Evolutionary conservation across 2,797 vertebrate species (phyloP), one percentile per base, ranked within the genome.

Genomic region (Gadopsis marmoratus): DNA sequence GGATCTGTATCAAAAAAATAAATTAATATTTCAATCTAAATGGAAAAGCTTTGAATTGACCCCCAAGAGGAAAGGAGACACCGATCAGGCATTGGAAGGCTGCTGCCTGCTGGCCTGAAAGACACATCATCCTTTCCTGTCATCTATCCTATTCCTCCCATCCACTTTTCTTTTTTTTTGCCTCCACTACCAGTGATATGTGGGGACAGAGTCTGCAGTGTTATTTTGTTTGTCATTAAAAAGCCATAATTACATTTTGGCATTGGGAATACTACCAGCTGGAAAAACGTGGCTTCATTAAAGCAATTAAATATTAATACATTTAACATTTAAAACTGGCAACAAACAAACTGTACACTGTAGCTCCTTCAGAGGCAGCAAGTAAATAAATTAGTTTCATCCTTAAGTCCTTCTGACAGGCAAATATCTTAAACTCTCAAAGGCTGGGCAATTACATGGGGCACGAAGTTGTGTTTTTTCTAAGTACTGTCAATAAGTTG

Each of bases 1-100:
- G 43, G 61, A 77, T 66, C n/a, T 66, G 47, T 63, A 79, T 47
- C 51, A 65, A 58, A 60, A 53, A 33, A 43, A 26, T 26, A 26
- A 26, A 26, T 1, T 26, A 41, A 23, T 4, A 53, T 7, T 21
- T 62, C 69, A 4, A 26, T 79, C 58, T 47, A 53, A 79, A 62
- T 71, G 50, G 75, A 67, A 73, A 83, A 47, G 45, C 72, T 83
- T 79, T 83, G 70, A 82, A 74, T 59, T 65, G 53, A 76, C 50
- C 70, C 65, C n/a, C 60, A 11, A 43, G 60, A 85, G 76, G 50
- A 67, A 79, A 65, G 72, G 69, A 75, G 69, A 62, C 4, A 10
- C 72, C 43, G 63, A 86, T 64, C 79, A 56, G 63, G 56, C 54
- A 71, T 81, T 86, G 77, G 72, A 63, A 78, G 65, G 33, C 53